Evolutionary conservation across 2,797 vertebrate genomes (phyloP).

Genomic region (Ataeniobius toweri): DNA sequence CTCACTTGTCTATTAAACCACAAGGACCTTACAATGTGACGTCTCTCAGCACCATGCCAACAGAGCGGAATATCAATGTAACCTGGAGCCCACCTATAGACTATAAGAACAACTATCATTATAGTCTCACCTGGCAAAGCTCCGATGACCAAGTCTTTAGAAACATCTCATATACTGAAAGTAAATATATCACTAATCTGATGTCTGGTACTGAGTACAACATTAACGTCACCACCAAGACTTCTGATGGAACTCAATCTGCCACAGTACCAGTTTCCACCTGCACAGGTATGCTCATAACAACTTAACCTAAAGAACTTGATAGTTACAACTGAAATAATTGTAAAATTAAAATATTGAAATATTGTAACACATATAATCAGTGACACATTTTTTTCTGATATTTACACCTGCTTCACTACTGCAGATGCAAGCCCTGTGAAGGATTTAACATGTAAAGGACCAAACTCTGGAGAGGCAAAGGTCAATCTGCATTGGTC

Average conservation of each 20-base stretch:
- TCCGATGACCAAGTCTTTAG: accelerated
- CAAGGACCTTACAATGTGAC: conserved; percentile 58
- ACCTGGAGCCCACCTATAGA: conserved; percentile 27
- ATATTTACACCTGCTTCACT: conserved; percentile 13
- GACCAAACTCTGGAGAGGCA: conserved; percentile 36
- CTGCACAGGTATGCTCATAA: conserved; percentile 72
- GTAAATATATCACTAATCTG: accelerated
- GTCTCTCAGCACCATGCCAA: not conserved
- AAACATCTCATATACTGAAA: accelerated
- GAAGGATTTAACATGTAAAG: accelerated
- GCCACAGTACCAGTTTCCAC: accelerated
- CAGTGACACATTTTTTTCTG: not conserved
- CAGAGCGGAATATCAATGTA: conserved; percentile 19
- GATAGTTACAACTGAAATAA: not conserved
- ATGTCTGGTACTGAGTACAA: conserved; percentile 59
- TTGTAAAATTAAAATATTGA: not conserved
- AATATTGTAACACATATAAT: not conserved
- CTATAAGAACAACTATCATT: conserved; percentile 53
- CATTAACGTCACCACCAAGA: conserved; percentile 64
- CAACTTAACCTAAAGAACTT: not conserved
- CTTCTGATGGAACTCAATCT: conserved; percentile 60
- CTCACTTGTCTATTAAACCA: conserved; percentile 20
- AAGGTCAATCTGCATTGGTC: conserved; percentile 55
- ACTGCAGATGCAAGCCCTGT: conserved; percentile 67
- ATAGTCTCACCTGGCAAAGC: conserved; percentile 43